Evolutionary conservation across 2,888 invertebrate genomes (phyloP), one percentile per base, ranked within the genome.

Genomic region (Hydraecia micacea): DNA sequence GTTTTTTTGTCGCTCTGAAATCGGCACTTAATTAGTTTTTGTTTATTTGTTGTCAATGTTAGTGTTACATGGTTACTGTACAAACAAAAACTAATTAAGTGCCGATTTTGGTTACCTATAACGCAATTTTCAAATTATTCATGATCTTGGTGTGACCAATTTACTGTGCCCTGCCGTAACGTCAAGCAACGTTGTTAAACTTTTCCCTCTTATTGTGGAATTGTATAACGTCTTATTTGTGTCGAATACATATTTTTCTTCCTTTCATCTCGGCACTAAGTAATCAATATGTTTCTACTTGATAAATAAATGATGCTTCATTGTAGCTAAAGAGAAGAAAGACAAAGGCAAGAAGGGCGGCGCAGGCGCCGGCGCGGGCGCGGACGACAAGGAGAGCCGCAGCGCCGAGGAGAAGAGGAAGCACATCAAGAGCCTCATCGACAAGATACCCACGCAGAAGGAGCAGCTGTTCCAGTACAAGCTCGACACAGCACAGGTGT

Each of bases 391-490:
- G 95, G 97, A 93, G 97, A 97, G 92, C 97, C 98, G 92, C 97
- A 98, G 93, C 75, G 98, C 98, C 81, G 99, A 99, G 95, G 99
- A 99, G 95, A 99, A 99, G 95, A 97, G 99, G 78, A 98, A 99
- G 91, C 98, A 99, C 95, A 99, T 99, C 90, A 99, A 99, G 97
- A 98, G 98, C 86, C 98, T 99, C 89, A 99, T 99, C 92, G 99
- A 99, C 95, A 98, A 99, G 97, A 99, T 99, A 93, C 99, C 99
- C 81, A 99, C 99, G 15, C 99, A 98, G 93, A 99, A 99, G 97
- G 99, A 98, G 84, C 99, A 99, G 91, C 97, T 99, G 86, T 99
- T 99, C 97, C 98, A 98, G 87, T 99, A 99, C 96, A 98, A 98
- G 90, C 97, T 99, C 74, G 99, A 99, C 95, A 99, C 96, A 0